Percentiles rank a stretch among this genome's conserved stretches.
phyloP scores from a whole-genome alignment of 2,797 vertebrate species.

The Botia kubotai region DNA sequence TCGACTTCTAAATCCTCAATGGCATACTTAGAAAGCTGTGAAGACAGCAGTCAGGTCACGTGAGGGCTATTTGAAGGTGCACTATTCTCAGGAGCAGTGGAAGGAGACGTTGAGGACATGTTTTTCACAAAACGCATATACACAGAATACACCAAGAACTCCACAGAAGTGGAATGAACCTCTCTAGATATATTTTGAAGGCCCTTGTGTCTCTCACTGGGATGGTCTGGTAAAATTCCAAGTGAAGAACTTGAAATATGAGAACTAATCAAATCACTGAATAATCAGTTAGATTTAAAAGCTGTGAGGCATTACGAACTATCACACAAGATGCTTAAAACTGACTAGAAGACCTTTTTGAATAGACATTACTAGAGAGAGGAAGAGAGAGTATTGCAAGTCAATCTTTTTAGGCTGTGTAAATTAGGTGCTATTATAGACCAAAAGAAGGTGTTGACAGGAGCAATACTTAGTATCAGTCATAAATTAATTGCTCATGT shows the following conservation, averaged over 20 bases:
- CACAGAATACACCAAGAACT: not conserved
- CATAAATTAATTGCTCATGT: constrained; percentile 67
- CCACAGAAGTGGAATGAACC: not conserved
- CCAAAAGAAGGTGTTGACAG: constrained; percentile 70
- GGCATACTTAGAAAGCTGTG: constrained; percentile 51
- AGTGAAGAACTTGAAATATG: not conserved
- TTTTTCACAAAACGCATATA: constrained; percentile 7
- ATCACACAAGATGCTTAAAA: not conserved
- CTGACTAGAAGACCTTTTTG: not conserved
- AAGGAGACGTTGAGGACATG: not conserved
- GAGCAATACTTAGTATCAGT: constrained; percentile 71
- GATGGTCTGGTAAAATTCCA: constrained; percentile 1
- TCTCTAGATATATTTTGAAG: constrained; percentile 3
- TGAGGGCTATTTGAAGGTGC: constrained; percentile 21
- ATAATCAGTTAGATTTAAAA: not conserved
- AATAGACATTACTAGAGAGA: not conserved
- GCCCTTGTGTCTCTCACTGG: not conserved
- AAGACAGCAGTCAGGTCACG: constrained; percentile 48
- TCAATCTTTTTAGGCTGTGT: not conserved
- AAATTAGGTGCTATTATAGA: constrained; percentile 24
- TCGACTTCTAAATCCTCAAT: constrained; percentile 29
- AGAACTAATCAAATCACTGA: not conserved
- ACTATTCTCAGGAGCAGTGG: constrained; percentile 25
- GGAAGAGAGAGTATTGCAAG: not conserved
- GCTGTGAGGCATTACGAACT: not conserved